phyloP scores from a whole-genome alignment of 2,888 invertebrate genomes.

The Leistus spinibarbis region DNA sequence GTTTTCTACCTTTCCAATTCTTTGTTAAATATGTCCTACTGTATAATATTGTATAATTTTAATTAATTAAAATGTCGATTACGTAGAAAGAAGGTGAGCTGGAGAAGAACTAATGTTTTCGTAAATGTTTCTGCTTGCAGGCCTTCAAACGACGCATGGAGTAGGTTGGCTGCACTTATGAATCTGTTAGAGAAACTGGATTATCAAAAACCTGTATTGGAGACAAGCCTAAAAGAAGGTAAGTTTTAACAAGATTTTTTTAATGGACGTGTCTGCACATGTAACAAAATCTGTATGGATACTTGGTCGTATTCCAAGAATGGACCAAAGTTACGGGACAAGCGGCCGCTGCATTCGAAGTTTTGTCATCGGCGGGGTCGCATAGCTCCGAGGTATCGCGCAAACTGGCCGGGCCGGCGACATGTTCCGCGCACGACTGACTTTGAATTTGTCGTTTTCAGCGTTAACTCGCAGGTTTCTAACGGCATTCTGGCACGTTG shows the following conservation, averaged over 20 bases:
- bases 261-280: neutral
- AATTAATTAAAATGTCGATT: neutral
- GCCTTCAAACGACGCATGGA: constrained; percentile 78
- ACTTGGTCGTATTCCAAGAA: neutral
- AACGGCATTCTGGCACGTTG: constrained; percentile 23
- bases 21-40: too few species aligned
- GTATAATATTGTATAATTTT: too few species aligned
- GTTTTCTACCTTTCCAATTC: too few species aligned
- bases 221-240: constrained; percentile 59
- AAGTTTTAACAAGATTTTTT: constrained; percentile 38
- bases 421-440: constrained; percentile 32
- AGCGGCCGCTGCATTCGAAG: too few species aligned
- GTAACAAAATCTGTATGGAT: neutral
- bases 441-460: constrained; percentile 28
- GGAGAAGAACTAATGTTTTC: too few species aligned
- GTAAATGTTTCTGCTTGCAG: constrained; percentile 54
- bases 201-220: constrained; percentile 62
- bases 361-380: too few species aligned
- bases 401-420: constrained; percentile 9
- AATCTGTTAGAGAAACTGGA: constrained; percentile 74
- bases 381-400: neutral
- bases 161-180: constrained; percentile 76
- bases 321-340: neutral
- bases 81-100: too few species aligned
- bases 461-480: constrained; percentile 11